phyloP scores from a whole-genome alignment of 1,140 invertebrate species.

The Periplaneta americana region DNA sequence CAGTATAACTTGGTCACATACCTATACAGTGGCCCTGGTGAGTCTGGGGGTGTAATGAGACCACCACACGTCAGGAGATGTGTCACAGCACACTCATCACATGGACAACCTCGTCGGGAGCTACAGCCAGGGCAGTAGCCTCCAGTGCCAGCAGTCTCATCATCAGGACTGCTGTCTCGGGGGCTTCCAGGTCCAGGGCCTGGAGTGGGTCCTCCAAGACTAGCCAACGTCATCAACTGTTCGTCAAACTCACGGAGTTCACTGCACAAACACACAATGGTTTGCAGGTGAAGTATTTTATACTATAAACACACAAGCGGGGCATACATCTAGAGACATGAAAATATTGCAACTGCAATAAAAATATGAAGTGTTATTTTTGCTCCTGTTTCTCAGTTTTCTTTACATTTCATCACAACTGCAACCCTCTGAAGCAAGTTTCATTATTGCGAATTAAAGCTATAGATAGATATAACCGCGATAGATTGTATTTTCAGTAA shows the following conservation, averaged over 20 bases:
- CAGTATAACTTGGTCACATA: too few relatives aligned
- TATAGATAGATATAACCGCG: too few relatives aligned
- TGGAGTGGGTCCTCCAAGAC: slow-evolving; percentile 4
- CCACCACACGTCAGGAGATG: slow-evolving; percentile 22
- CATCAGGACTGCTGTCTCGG: neutral
- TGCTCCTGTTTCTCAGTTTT: too few relatives aligned
- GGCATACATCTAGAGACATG: too few relatives aligned
- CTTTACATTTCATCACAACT: too few relatives aligned
- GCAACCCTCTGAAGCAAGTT: too few relatives aligned
- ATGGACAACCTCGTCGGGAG: slow-evolving; percentile 22
- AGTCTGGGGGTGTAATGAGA: slow-evolving; percentile 15
- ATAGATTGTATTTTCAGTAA: too few relatives aligned
- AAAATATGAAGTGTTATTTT: too few relatives aligned
- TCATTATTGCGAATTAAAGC: too few relatives aligned
- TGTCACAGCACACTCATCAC: slow-evolving; percentile 26
- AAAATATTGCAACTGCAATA: too few relatives aligned
- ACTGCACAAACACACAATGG: slow-evolving; percentile 2
- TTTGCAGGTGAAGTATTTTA: too few relatives aligned
- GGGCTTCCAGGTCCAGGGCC: slow-evolving; percentile 2
- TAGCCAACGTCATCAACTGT: slow-evolving; percentile 22
- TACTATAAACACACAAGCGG: too few relatives aligned
- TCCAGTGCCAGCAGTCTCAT: neutral
- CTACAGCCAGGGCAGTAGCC: slow-evolving; percentile 20
- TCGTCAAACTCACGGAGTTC: slow-evolving; percentile 17
- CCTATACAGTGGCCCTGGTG: neutral